Percentiles rank a stretch among this genome's conserved stretches.
phyloP scores from a whole-genome alignment of 2,113 vertebrate species.

The Sus scrofa region DNA sequence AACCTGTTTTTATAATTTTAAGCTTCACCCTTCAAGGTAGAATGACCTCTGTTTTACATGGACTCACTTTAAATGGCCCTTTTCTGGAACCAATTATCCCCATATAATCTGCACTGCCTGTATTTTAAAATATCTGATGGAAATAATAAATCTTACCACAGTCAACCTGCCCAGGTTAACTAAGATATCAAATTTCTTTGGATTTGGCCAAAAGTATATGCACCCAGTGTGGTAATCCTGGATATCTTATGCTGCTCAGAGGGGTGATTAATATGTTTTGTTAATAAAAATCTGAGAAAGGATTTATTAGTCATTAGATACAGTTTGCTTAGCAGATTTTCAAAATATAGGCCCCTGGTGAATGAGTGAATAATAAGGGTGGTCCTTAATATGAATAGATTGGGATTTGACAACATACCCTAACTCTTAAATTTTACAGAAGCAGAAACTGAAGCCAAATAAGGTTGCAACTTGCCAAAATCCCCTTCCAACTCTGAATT shows the following conservation, averaged over 20 bases:
- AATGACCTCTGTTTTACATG: background rate
- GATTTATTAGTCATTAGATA: conserved; percentile 7
- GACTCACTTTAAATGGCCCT: background rate
- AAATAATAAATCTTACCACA: conserved; percentile 62
- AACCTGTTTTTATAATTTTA: conserved; percentile 19
- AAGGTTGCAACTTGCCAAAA: conserved; percentile 48
- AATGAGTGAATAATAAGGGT: background rate
- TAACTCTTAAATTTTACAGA: conserved; percentile 29
- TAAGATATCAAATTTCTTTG: conserved; percentile 50
- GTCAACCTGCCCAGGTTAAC: conserved; percentile 16
- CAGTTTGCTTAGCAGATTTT: conserved; percentile 34
- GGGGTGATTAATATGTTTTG: conserved; percentile 10
- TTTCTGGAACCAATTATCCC: conserved; percentile 60
- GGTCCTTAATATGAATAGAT: background rate
- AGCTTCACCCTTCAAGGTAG: background rate
- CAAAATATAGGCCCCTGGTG: background rate
- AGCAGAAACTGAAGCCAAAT: conserved; percentile 16
- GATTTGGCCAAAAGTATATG: background rate
- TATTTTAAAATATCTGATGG: conserved; percentile 59
- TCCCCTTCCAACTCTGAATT: background rate
- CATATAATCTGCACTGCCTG: background rate
- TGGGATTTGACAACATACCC: background rate
- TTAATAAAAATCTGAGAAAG: conserved; percentile 44
- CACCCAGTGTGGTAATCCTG: background rate
- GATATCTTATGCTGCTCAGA: conserved; percentile 1